Evolutionary conservation across 2,888 invertebrate genomes (phyloP).

Genomic region (Papilio gigon): DNA sequence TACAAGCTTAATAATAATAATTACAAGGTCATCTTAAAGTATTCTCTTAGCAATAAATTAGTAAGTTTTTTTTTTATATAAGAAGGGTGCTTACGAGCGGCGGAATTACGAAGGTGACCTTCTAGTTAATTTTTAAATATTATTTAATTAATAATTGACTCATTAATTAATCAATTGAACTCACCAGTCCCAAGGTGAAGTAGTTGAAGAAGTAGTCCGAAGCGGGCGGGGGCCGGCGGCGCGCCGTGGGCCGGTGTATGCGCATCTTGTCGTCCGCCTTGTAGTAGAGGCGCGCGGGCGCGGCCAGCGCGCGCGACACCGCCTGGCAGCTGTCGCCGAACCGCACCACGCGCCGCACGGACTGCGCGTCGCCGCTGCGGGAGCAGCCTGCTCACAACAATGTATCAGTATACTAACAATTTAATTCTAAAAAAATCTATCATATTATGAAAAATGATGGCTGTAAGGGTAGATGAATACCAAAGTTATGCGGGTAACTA

Average conservation of each 20-base stretch:
- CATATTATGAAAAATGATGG: no score
- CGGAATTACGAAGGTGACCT: no score
- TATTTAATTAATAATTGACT: no score
- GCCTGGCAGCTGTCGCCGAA: slow-evolving; percentile 95
- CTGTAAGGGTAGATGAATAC: no score
- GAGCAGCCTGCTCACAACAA: slow-evolving; percentile 78
- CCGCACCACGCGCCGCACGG: slow-evolving; percentile 86
- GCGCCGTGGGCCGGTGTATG: slow-evolving; percentile 95
- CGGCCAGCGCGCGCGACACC: slow-evolving; percentile 93
- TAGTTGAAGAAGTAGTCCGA: slow-evolving; percentile 99
- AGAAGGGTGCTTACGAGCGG: no score
- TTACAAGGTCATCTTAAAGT: no score
- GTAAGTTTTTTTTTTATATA: no score
- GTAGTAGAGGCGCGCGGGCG: slow-evolving; percentile 96
- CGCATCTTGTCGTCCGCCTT: slow-evolving; percentile 99
- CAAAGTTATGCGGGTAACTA: no score
- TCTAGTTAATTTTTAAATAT: no score
- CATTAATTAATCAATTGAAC: slow-evolving; percentile 59
- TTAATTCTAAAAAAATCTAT: no score
- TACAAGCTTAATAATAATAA: no score
- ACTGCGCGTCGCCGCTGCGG: slow-evolving; percentile 84
- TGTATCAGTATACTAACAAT: background rate
- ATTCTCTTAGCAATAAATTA: no score
- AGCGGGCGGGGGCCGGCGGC: slow-evolving; percentile 88
- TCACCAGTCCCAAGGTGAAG: slow-evolving; percentile 96